These are phyloP conservation scores for Lysandra bellargus DNA, from an alignment of 2,888 invertebrate genomes.

Conservation along the genomic window DNA sequence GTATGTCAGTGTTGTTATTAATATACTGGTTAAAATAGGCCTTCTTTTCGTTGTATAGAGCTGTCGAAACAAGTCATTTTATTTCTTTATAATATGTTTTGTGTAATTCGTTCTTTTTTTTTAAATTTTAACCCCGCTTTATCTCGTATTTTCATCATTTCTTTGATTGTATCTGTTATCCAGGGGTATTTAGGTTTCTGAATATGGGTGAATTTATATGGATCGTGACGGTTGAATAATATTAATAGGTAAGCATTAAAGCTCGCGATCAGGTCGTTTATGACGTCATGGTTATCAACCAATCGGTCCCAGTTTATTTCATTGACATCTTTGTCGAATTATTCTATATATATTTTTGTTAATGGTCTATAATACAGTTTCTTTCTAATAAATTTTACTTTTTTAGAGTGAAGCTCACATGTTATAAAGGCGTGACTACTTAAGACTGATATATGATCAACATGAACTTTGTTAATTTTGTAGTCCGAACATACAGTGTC, in stretches of 20 bases:
- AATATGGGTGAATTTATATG: neutral
- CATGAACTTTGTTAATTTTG: neutral
- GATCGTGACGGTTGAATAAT: neutral
- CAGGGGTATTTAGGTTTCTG: neutral
- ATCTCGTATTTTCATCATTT: neutral
- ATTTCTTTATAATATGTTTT: neutral
- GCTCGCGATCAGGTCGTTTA: neutral
- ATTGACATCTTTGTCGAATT: neutral
- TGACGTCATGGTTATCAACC: neutral
- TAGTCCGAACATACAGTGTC: neutral
- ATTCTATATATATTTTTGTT: neutral
- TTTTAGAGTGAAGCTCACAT: neutral
- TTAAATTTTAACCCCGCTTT: neutral
- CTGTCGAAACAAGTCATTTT: neutral
- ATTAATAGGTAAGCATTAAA: neutral
- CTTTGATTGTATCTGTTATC: neutral
- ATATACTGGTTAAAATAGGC: neutral
- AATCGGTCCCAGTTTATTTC: neutral
- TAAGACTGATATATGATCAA: neutral
- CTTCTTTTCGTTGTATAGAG: neutral
- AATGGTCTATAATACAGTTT: neutral
- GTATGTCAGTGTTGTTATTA: neutral
- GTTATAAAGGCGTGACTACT: neutral
- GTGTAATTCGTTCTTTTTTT: neutral
- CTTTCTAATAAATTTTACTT: neutral